Evolutionary conservation across 2,888 invertebrate species (phyloP), one percentile per base, ranked within the genome.

Genomic region (Ramazzottius varieornatus): DNA sequence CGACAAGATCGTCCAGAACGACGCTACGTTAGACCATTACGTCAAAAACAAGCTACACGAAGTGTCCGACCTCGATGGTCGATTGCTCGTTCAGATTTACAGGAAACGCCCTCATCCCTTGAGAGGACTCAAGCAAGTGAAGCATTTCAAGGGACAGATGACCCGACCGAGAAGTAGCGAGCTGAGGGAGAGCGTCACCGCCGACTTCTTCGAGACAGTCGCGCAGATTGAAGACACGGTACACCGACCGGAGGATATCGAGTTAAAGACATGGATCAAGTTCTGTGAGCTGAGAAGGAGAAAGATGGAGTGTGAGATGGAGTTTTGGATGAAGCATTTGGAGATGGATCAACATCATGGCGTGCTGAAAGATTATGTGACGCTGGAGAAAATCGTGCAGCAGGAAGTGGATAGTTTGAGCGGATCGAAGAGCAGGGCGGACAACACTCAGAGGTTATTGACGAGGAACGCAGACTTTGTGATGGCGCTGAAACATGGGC

Each of bases 251-350:
- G 54, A 54, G 54, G 54, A 54, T 13, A 54, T 54, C 29, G 54
- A 54, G 4, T 54, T 24, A 4, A 54, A 29, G 24, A 54, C 29
- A 16, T 54, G 54, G 54, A 4, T 24, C 29, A 54, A 29, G 24
- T 54, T 24, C 29, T 54, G 54, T 54, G 54, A 54, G 29, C 29
- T 24, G 20, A 8, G 54, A 24, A 8, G 54, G n/a, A 54, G 24
- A 29, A 54, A 54, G 54, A 54, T 54, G 54, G 54, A 54, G 29
- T 54, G 16, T 8, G 54, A 54, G 29, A 54, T 54, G 54, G 54
- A 13, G 29, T 54, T 54, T 24, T 54, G 54, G 54, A 24, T 54
- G 29, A 54, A 54, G 54, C 54, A 54, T 29, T 4, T 54, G 54
- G 54, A 54, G 29, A 8, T 54, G 29, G 54, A 54, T 4, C 54